These are phyloP conservation scores for Heliornis fulica DNA, from an alignment of 2,113 vertebrate genomes.

Conservation along the genomic window DNA sequence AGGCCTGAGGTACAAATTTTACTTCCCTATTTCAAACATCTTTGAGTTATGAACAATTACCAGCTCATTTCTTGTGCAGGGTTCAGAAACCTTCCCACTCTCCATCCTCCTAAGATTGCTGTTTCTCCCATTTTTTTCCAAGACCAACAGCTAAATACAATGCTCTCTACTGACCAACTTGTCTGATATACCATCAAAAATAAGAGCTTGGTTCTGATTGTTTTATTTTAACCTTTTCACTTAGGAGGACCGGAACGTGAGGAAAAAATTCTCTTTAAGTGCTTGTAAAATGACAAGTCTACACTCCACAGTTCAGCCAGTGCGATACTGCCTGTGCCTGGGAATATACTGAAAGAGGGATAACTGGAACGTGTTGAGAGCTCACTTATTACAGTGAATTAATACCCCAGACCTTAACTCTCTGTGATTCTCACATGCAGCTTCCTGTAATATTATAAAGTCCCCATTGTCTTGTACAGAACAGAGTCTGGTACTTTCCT, in stretches of 20 bases:
- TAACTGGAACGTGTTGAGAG: not conserved
- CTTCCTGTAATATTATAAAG: constrained; percentile 69
- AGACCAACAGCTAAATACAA: not conserved
- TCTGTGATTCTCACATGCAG: constrained; percentile 62
- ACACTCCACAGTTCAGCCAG: not conserved
- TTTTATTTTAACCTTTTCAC: not conserved
- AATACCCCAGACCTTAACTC: constrained; percentile 41
- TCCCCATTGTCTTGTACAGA: constrained; percentile 59
- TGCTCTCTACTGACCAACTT: not conserved
- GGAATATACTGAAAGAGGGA: not conserved
- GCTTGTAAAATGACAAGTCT: not conserved
- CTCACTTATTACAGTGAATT: constrained; percentile 37
- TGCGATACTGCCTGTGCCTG: not conserved
- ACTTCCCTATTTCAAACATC: not conserved
- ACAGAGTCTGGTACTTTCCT: constrained; percentile 61
- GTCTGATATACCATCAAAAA: not conserved
- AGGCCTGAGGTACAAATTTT: not conserved
- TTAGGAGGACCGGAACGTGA: not conserved
- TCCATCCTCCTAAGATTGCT: not conserved
- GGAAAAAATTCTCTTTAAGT: not conserved
- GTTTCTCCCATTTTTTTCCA: not conserved
- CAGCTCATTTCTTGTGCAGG: not conserved
- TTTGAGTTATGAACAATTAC: not conserved
- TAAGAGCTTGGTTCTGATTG: not conserved
- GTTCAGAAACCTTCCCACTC: not conserved